Conservation (phyloP, 2,113 vertebrate species). For the Coptodon rendalli region DNA sequence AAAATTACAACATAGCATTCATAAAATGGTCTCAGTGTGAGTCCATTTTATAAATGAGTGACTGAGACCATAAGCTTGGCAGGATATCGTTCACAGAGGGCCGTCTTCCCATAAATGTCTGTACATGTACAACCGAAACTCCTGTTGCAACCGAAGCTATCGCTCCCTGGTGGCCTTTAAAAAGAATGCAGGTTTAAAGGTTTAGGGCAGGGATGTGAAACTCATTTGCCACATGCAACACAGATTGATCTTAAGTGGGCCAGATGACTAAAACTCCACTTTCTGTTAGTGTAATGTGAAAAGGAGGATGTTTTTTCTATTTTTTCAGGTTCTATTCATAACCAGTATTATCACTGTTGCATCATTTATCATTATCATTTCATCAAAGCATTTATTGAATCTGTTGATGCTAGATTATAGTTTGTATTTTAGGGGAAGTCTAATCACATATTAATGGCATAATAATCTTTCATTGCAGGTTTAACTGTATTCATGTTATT, state of each 20-base stretch:
- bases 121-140: background rate
- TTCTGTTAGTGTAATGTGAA: too few species aligned
- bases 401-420: too few species aligned
- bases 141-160: background rate
- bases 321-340: too few species aligned
- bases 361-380: too few species aligned
- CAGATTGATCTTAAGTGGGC: background rate
- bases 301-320: too few species aligned
- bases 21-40: background rate
- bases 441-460: too few species aligned
- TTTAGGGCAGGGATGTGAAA: background rate
- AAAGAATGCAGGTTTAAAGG: background rate
- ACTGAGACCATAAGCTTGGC: background rate
- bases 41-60: background rate
- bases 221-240: background rate
- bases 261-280: background rate
- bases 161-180: background rate
- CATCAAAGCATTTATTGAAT: too few species aligned
- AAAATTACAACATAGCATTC: background rate
- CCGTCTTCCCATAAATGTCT: background rate
- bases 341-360: too few species aligned
- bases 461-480: too few species aligned
- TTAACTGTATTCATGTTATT: too few species aligned
- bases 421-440: too few species aligned
- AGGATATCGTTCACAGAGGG: background rate